Evolutionary conservation across 2,888 invertebrate genomes (phyloP), one percentile per base, ranked within the genome.

Genomic region (Callyntrura guangdongensis): DNA sequence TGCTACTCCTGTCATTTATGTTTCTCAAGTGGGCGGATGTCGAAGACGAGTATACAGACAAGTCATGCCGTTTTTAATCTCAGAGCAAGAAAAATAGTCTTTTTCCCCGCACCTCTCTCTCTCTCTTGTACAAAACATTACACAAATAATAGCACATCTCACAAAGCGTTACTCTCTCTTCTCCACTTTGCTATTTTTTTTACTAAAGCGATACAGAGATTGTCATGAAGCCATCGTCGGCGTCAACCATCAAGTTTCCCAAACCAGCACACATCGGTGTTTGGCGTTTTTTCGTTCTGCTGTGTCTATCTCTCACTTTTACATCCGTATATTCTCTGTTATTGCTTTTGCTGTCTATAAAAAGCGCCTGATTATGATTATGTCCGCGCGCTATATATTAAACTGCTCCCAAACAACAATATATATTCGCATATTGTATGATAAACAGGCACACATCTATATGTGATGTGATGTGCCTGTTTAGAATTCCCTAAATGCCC

Each of bases 21-120:
- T 82, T 83, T 74, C 89, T 89, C 83, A 89, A 89, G 89, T 89
- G 89, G 82, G 89, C 83, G 83, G 59, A 83, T 89, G 89, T 89
- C 89, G 89, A 83, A 89, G 83, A 88, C 27, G 69, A 69, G 69
- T 20, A 20, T 20, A 77, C 22, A 36, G 64, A 81, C 87, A 67
- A 53, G 83, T 25, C 49, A 27, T 74, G 72, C 53, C 82, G 87
- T 81, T 82, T 89, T 89, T 89, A 89, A 89, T 89, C 83, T 89
- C 89, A 72, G 47, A 22, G 74, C 47, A 53, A 56, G 64, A 64
- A 20, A 64, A 64, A 20, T 64, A 22, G 64, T 64, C 64, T 17
- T 12, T 17, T 9, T 14, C n/a, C 53, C n/a, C 53, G 53, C 53
- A 36, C 36, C 53, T 53, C 2, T 17, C n/a, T 53, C n/a, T 53